Conservation (phyloP, 2,888 invertebrate species). For the Prosapia bicincta region DNA sequence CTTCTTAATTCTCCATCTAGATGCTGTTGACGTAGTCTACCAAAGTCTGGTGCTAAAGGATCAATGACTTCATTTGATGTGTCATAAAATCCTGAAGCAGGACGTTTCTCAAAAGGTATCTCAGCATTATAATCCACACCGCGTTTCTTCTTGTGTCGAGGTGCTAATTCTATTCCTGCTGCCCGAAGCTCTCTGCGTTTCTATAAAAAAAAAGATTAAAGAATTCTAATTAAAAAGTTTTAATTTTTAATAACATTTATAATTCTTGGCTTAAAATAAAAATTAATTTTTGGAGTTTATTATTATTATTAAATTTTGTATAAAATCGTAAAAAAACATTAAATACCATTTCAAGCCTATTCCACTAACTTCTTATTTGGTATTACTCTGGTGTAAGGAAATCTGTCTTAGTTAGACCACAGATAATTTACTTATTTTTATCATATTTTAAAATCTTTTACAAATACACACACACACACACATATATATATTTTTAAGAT, state of each 20-base stretch:
- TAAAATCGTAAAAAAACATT: background rate
- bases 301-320: background rate
- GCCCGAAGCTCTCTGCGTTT: constrained; percentile 96
- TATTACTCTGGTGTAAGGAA: too few relatives aligned
- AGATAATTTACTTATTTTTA: too few relatives aligned
- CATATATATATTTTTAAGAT: too few relatives aligned
- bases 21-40: constrained; percentile 85
- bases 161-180: constrained; percentile 76
- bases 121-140: constrained; percentile 97
- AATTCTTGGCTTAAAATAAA: background rate
- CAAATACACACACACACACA: too few relatives aligned
- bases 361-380: too few relatives aligned
- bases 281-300: too few relatives aligned
- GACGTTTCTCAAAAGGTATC: constrained; percentile 95
- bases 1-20: constrained; percentile 87
- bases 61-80: constrained; percentile 86
- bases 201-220: too few relatives aligned
- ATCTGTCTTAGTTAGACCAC: too few relatives aligned
- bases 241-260: too few relatives aligned
- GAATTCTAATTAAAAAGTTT: background rate
- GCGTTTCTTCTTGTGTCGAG: constrained; percentile 66
- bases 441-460: too few relatives aligned
- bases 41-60: constrained; percentile 86
- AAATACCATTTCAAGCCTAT: too few relatives aligned
- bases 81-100: constrained; percentile 92